These are phyloP conservation scores for Geotrypetes seraphini DNA, from an alignment of 2,797 vertebrate species.

Conservation along the genomic window DNA sequence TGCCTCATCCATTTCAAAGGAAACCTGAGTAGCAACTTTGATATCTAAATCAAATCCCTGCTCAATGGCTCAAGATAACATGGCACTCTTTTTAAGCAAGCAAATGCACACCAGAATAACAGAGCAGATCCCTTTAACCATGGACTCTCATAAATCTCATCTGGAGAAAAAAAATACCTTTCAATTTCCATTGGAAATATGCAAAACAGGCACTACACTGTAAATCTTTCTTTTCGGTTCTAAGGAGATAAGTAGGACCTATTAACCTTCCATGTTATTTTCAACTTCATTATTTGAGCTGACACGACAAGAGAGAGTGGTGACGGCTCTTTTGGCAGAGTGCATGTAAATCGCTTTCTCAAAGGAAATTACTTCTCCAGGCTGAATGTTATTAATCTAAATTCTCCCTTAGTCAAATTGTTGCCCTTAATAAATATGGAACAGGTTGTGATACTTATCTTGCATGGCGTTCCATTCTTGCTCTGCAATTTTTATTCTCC, in stretches of 20 bases:
- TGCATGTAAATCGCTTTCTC: slow-evolving; percentile 93
- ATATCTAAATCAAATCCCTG: background rate
- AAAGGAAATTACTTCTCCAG: slow-evolving; percentile 96
- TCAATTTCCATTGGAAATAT: slow-evolving; percentile 44
- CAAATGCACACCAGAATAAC: background rate
- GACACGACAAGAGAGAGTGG: slow-evolving; percentile 75
- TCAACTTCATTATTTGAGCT: slow-evolving; percentile 96
- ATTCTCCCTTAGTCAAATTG: slow-evolving; percentile 94
- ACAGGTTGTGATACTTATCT: slow-evolving; percentile 73
- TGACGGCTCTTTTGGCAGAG: slow-evolving; percentile 78
- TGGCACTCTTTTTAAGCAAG: background rate
- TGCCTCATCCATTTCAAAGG: background rate
- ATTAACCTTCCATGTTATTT: slow-evolving; percentile 95
- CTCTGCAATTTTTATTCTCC: slow-evolving; percentile 41
- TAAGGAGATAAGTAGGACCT: slow-evolving; percentile 84
- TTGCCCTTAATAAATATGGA: slow-evolving; percentile 92
- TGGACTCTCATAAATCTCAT: slow-evolving; percentile 31
- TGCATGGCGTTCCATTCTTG: slow-evolving; percentile 61
- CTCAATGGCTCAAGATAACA: background rate
- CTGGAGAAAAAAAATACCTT: slow-evolving; percentile 33
- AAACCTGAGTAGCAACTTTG: fast-evolving
- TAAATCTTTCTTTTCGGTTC: slow-evolving; percentile 49
- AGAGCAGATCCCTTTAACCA: slow-evolving; percentile 20
- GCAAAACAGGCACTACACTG: slow-evolving; percentile 41
- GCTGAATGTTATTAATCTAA: slow-evolving; percentile 95